Base-by-base conservation (phyloP, 2,113 vertebrate genomes). In the Malurus alboscapulatus region DNA sequence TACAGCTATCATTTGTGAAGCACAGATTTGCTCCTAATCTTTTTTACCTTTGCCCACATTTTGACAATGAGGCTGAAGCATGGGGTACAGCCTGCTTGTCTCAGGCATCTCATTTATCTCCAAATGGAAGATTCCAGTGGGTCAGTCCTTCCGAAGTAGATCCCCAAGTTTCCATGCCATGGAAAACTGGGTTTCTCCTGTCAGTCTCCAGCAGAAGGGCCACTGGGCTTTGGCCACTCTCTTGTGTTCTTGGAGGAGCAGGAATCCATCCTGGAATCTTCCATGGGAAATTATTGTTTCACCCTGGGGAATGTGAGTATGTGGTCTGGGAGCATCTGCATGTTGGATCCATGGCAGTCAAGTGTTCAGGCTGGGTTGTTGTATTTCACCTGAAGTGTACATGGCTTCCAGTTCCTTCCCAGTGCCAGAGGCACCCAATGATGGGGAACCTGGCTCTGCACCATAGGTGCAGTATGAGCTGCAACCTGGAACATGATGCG, bases 261-360 rank as follows among this genome's bases (percentile, higher is more conserved):
- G 50, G 24, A 84, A 30, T 84, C 24, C 47, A 18, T 88, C 17
- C 67, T 1, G 0, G 17, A 82, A 36, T 22, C n/a, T 80, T 84
- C 58, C 38, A 9, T 0, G 1, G 47, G 17, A 55, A 45, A 2
- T 45, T 14, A 4, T 4, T 48, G 24, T 66, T 24, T 5, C 1
- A 3, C 1, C 0, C 4, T 9, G 36, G 18, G 21, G 8, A 8
- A 15, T 0, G 0, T 58, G 75, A 34, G 3, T 18, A 0, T 30
- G 27, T 69, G 7, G 8, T 47, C 21, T 42, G 53, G 47, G 38
- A 84, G 10, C 0, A 0, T 36, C 40, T 1, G 0, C 44, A 38
- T 71, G 29, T 69, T 3, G 3, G 32, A 38, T n/a, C 30, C 0
- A 0, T 32, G 48, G 29, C 65, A 22, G 27, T 22, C 17, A 32